Evolutionary conservation across 2,888 invertebrate species (phyloP).

Genomic region (Patella depressa): DNA sequence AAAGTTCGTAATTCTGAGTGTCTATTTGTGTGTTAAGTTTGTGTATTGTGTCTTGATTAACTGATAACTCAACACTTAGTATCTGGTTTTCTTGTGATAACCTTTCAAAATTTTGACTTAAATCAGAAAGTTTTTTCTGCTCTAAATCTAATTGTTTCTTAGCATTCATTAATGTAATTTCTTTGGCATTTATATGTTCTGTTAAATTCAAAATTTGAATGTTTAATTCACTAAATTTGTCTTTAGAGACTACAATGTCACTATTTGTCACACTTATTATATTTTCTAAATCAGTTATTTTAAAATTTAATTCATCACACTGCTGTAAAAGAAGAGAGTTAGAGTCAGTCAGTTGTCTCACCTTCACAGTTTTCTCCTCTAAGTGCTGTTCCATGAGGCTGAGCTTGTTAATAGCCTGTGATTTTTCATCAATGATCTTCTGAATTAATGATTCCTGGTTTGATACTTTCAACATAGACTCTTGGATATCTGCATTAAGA

Average conservation of each 20-base stretch:
- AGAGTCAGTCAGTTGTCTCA: constrained; percentile 44
- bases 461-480: constrained; percentile 21
- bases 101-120: background rate
- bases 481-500: constrained; percentile 31
- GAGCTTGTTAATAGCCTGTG: constrained; percentile 20
- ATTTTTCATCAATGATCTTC: constrained; percentile 37
- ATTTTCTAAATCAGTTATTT: constrained; percentile 18
- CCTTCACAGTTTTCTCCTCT: constrained; percentile 32
- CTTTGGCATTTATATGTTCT: background rate
- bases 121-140: background rate
- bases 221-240: constrained; percentile 11
- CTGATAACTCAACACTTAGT: background rate
- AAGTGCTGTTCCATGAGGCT: constrained; percentile 15
- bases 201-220: background rate
- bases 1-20: background rate
- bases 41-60: background rate
- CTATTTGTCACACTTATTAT: constrained; percentile 7
- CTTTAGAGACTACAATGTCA: constrained; percentile 3
- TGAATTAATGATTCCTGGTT: constrained; percentile 31
- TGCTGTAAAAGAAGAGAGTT: constrained; percentile 43
- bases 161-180: background rate
- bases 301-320: constrained; percentile 33
- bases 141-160: background rate
- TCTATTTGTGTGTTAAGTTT: background rate
- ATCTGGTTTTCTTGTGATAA: background rate